phyloP scores from a whole-genome alignment of 2,888 invertebrate species.

The Cerastis leucographa region DNA sequence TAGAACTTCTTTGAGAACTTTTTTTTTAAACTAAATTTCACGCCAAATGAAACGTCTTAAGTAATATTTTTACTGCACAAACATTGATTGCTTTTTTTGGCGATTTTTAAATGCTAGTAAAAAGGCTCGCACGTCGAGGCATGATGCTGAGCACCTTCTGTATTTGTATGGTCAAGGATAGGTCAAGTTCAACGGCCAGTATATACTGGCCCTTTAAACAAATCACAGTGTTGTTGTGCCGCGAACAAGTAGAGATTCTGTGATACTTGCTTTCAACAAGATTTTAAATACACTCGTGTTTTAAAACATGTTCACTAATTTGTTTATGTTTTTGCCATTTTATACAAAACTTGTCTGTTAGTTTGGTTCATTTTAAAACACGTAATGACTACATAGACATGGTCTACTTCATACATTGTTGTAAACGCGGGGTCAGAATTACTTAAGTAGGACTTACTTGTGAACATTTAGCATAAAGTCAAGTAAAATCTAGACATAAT shows the following conservation, averaged over 20 bases:
- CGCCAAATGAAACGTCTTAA: background rate
- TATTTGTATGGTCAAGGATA: background rate
- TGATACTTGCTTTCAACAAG: background rate
- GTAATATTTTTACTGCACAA: background rate
- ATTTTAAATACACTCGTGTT: background rate
- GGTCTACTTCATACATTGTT: background rate
- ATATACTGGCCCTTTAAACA: background rate
- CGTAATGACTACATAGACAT: no score
- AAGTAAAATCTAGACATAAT: slow-evolving; percentile 1
- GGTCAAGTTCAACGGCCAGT: background rate
- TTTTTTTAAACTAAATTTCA: no score
- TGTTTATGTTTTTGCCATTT: background rate
- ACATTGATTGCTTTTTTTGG: background rate
- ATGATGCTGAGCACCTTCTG: background rate
- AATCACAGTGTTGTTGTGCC: background rate
- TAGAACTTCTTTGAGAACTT: no score
- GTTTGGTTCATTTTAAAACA: background rate
- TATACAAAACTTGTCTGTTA: background rate
- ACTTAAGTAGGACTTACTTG: background rate
- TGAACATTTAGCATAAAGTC: background rate
- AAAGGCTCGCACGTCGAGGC: background rate
- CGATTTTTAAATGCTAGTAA: background rate
- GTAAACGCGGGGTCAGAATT: background rate
- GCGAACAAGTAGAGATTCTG: background rate
- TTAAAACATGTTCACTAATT: background rate